A percentile compares a stretch with the other conserved stretches of the same genome.
phyloP scores from a whole-genome alignment of 2,888 invertebrate genomes.

The Pherbina coryleti region DNA sequence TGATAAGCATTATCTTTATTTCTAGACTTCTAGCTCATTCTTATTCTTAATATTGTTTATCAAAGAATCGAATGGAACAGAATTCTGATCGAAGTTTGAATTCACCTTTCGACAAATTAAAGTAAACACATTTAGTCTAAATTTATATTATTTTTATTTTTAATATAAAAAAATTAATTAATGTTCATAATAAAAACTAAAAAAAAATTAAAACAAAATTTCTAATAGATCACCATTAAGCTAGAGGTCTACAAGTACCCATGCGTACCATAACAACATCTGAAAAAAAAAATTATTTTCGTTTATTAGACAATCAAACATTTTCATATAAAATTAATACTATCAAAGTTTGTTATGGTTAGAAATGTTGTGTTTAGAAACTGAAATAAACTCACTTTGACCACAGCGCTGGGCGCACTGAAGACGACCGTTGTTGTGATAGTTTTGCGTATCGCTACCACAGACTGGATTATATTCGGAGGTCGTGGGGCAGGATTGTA shows the following conservation, averaged over 20 bases:
- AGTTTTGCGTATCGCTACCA: constrained; percentile 62
- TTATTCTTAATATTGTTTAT: too few species aligned
- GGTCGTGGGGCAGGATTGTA: constrained; percentile 58
- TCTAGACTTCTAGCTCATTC: too few species aligned
- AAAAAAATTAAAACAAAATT: neutral
- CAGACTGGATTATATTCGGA: constrained; percentile 68
- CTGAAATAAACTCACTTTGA: constrained; percentile 53
- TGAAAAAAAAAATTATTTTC: constrained; percentile 39
- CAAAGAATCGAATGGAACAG: too few species aligned
- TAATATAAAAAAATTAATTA: neutral
- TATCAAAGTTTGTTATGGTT: neutral
- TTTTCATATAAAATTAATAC: neutral
- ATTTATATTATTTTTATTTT: neutral
- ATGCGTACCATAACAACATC: constrained; percentile 46
- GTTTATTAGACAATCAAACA: neutral
- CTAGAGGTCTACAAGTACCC: constrained; percentile 43
- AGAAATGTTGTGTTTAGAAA: too few species aligned
- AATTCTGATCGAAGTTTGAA: neutral
- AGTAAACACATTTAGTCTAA: neutral
- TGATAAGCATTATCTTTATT: too few species aligned
- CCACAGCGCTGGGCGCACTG: constrained; percentile 64
- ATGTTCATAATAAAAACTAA: neutral
- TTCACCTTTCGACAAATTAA: neutral
- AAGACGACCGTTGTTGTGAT: constrained; percentile 60
- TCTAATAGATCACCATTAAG: neutral